Conservation (phyloP, 2,888 invertebrate genomes). For the Brachynemurus nebulosus region DNA sequence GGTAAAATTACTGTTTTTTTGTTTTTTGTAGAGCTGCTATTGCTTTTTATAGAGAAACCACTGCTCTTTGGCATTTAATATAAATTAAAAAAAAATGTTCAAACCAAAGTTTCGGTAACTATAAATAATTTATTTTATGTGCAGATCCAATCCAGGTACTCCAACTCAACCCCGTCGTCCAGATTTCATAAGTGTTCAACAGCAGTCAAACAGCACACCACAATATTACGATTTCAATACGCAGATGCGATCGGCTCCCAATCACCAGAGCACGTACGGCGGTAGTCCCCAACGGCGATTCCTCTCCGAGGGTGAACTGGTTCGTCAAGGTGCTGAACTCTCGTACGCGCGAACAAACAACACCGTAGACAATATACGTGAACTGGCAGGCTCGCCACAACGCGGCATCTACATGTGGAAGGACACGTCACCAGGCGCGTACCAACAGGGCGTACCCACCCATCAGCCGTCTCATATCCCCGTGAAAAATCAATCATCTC, state of each 20-base stretch:
- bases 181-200: conserved; percentile 62
- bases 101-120: neutral
- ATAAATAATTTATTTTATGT: neutral
- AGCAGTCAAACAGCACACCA: conserved; percentile 18
- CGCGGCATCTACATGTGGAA: conserved; percentile 70
- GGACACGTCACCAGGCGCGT: conserved; percentile 56
- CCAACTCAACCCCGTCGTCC: conserved; percentile 81
- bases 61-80: conserved; percentile 5
- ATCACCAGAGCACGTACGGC: conserved; percentile 22
- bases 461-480: conserved; percentile 23
- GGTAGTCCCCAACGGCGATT: conserved; percentile 62
- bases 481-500: conserved; percentile 19
- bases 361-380: conserved; percentile 75
- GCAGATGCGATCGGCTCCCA: conserved; percentile 19
- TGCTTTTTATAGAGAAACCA: conserved; percentile 7
- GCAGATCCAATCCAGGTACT: conserved; percentile 81
- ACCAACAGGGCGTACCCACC: conserved; percentile 24
- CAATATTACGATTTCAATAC: conserved; percentile 30
- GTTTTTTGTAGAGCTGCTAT: conserved; percentile 9
- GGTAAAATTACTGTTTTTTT: conserved; percentile 10
- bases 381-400: conserved; percentile 77
- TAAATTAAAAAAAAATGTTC: neutral
- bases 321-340: conserved; percentile 49
- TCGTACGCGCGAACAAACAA: conserved; percentile 55
- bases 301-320: conserved; percentile 69